Base-by-base conservation (phyloP, 2,888 invertebrate genomes). In the Ariolimax columbianus region DNA sequence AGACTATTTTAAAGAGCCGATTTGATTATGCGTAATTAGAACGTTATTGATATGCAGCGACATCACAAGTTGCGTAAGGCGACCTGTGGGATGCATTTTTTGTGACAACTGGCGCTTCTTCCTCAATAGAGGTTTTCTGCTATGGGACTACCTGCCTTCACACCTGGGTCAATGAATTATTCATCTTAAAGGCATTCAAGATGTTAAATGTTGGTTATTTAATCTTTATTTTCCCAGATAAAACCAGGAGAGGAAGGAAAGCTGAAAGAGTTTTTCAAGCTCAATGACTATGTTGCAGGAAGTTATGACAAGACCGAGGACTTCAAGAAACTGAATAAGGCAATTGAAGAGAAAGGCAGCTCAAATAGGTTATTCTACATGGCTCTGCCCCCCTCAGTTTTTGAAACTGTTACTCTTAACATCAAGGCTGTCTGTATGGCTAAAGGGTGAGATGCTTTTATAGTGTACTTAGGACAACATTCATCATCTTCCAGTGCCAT, bases 381-480 rank as follows among this genome's bases (percentile, higher is more conserved):
- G 91, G 99, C 99, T 2, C 95, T 99, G 84, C 99, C 99, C n/a
- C 99, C 99, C 0, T 97, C 97, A 51, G 97, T 99, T 6, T 99
- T 98, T 94, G 96, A 97, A 94, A 94, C 96, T 86, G 98, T 98
- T 0, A 98, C 99, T 0, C 95, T 97, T 7, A 97, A 97, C 92
- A 96, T 99, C 85, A 96, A 96, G 92, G 96, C 96, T 89, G 95
- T 96, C 36, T 98, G 98, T 94, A 96, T 97, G 96, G 96, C 97
- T 6, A 94, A 95, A 89, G 97, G 96, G 97, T 97, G 95, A 94
- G 96, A 94, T 43, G 9, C 38, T 59, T 59, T 38, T 38, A 38
- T 9, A n/a, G 17, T 26, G 2, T 0, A 38, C 30, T 51, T 51
- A 17, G n/a, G n/a, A n/a, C n/a, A n/a, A n/a, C n/a, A n/a, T n/a